Percentiles rank a stretch among this genome's conserved stretches.
These are phyloP conservation scores for Crotophaga sulcirostris DNA, from an alignment of 2,113 vertebrate genomes.

Conservation along the genomic window DNA sequence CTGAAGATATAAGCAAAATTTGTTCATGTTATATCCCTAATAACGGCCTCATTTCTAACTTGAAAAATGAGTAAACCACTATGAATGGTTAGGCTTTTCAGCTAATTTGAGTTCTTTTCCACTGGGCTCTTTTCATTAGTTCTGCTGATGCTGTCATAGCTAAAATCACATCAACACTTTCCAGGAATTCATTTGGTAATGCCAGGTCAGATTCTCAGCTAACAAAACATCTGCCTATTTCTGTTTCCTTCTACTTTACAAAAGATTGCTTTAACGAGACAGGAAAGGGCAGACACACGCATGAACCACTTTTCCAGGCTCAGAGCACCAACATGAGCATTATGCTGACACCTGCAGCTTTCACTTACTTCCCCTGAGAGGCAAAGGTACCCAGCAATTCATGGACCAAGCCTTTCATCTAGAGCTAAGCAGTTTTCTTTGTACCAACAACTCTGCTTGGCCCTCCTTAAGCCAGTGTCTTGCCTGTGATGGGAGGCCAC, in stretches of 20 bases:
- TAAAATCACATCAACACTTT: too few species aligned
- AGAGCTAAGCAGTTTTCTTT: neutral
- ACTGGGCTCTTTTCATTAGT: too few species aligned
- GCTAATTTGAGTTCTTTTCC: too few species aligned
- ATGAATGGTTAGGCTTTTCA: neutral
- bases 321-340: neutral
- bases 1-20: neutral
- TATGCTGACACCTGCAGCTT: neutral
- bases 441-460: neutral
- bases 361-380: fast-evolving
- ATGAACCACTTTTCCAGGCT: neutral
- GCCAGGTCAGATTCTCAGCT: neutral
- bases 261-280: neutral
- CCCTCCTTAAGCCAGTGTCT: neutral
- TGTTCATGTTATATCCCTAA: neutral
- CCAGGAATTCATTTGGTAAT: neutral
- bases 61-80: neutral
- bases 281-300: neutral
- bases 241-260: neutral
- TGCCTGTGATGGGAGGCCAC: neutral
- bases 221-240: neutral
- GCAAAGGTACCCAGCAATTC: fast-evolving
- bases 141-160: too few species aligned
- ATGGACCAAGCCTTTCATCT: fast-evolving
- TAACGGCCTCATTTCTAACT: neutral